Evolutionary conservation across 2,888 invertebrate genomes (phyloP), one percentile per base, ranked within the genome.

Genomic region (Volucella bombylans): DNA sequence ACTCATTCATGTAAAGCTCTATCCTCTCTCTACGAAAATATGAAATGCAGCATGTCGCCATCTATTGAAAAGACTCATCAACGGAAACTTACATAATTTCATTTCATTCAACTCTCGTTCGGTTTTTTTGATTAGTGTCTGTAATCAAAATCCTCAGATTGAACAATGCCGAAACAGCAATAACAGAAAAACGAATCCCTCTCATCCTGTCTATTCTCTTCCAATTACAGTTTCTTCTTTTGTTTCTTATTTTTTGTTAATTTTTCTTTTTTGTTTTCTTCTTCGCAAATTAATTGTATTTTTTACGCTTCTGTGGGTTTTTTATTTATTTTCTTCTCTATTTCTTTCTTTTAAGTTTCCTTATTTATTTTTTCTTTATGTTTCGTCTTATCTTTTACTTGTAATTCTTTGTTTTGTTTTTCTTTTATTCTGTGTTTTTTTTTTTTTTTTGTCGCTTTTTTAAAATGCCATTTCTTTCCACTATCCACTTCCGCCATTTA

Each of bases 221-320:
- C 47, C 12, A 8, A 31, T 57, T 77, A 9, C 41, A 69, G 54
- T 81, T 52, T 10, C 23, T 43, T 50, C 31, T 50, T 52, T 64
- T 77, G 31, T 73, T 78, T 55, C 41, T 49, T 61, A 59, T 61
- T 59, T 62, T 74, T 86, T 81, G 71, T 86, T 87, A 85, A 79
- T 65, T 62, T 68, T 83, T 77, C 47, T 45, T 41, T 18, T 52
- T 50, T 64, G 14, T 41, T 52, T 65, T 50, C 64, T 82, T 68
- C 79, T 64, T 73, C 72, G 68, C 74, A 85, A 86, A 86, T 82
- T 82, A 82, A 82, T 82, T 87, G 43, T 74, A 50, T 80, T 80
- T 31, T 71, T 80, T 64, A 73, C 52, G 64, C 57, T 73, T 82
- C 79, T 73, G 18, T 69, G 64, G 45, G 38, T 43, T 47, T 39